Evolutionary conservation across 2,797 vertebrate species (phyloP), one percentile per base, ranked within the genome.

Genomic region (Oryzias dopingdopingensis): DNA sequence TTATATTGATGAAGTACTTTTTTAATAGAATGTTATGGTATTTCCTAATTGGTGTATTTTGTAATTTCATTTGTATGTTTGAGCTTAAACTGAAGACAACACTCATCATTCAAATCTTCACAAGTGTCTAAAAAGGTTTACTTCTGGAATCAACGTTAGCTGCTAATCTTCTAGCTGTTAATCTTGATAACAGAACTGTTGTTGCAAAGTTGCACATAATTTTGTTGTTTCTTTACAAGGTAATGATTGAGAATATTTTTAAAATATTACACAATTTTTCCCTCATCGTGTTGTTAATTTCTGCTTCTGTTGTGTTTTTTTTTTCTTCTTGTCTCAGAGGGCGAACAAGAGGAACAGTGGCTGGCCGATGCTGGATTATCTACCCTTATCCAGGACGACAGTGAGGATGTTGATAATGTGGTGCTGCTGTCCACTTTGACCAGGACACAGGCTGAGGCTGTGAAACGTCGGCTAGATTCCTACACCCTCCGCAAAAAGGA

Each of bases 301-400:
- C 17, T 49, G 10, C 0, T 1, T 44, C 16, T 67, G 29, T 44
- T 52, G 1, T 66, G 0, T 61, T 41, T 5, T 29, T 29, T 32
- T 32, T 65, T 52, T 70, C 91, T 57, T 66, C 91, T 57, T 66
- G 58, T 72, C 24, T 67, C 82, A 93, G 90, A 93, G 42, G 94
- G 93, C 0, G 95, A 96, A 47, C 91, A 93, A 16, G 92, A 97
- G 69, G 93, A 93, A 0, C 92, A 93, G 82, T 95, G 95, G 95
- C 88, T 97, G 41, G 93, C 92, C 47, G 95, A 95, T 0, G 91
- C 93, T 0, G 95, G 95, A 12, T 86, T 96, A 26, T 92, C 93
- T 0, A 90, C 90, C 45, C 92, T 98, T 24, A 92, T 94, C 0
- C 87, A 88, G 0, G 89, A 89, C 0, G 92, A 92, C 41, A 72